A percentile compares a stretch with the other conserved stretches of the same genome.
Evolutionary conservation across 2,888 invertebrate genomes (phyloP).

Genomic region (Pollenia amentaria): DNA sequence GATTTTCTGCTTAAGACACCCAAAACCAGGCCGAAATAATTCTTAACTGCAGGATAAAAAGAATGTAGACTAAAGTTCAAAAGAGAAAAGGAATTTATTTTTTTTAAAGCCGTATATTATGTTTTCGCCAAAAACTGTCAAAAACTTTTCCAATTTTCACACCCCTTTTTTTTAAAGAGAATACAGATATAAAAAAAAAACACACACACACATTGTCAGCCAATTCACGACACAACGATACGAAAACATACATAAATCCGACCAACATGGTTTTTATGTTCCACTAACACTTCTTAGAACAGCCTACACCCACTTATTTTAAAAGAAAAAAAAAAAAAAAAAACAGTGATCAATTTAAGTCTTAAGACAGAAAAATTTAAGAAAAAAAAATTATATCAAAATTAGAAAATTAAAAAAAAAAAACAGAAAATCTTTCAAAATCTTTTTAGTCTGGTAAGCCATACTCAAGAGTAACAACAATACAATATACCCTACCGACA

Average conservation of each 20-base stretch:
- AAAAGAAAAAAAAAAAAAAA: neutral
- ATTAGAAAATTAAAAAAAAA: neutral
- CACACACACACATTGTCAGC: neutral
- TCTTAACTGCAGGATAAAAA: neutral
- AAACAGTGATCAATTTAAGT: conserved; percentile 61
- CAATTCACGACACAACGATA: conserved; percentile 42
- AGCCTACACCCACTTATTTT: too few species aligned
- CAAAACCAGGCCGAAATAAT: neutral
- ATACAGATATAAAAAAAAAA: conserved; percentile 46
- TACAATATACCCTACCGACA: conserved; percentile 18
- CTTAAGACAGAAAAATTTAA: conserved; percentile 13
- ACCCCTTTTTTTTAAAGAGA: conserved; percentile 33
- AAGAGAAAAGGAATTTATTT: neutral
- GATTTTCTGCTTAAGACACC: conserved; percentile 4
- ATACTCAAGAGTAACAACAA: conserved; percentile 31
- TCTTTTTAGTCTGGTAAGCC: conserved; percentile 46
- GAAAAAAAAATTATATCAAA: neutral
- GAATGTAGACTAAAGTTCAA: neutral
- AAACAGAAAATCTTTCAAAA: conserved; percentile 49
- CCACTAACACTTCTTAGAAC: too few species aligned
- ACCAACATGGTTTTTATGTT: too few species aligned
- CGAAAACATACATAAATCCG: neutral
- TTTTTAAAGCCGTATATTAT: conserved; percentile 48
- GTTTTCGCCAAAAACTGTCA: conserved; percentile 71
- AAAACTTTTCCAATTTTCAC: conserved; percentile 67